Conservation (phyloP, 1,140 invertebrate genomes). For the Globodera rostochiensis region DNA sequence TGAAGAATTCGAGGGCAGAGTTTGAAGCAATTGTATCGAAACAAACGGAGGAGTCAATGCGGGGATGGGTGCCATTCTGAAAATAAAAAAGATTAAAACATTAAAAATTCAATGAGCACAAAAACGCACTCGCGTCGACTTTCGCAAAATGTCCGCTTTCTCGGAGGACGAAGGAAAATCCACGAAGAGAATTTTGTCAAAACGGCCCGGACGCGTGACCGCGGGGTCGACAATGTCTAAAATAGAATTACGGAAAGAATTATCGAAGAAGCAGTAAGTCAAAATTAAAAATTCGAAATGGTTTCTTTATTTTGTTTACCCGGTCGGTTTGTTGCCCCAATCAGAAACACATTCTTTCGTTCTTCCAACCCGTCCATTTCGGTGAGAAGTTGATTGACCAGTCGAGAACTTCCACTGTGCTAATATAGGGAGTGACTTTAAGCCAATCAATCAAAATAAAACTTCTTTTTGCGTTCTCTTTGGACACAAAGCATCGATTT, state of each 20-base stretch:
- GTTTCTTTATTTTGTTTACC: slow-evolving; percentile 14
- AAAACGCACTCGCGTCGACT: slow-evolving; percentile 80
- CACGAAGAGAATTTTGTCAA: slow-evolving; percentile 91
- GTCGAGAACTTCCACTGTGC: slow-evolving; percentile 71
- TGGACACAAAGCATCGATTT: slow-evolving; percentile 94
- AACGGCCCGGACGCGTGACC: slow-evolving; percentile 85
- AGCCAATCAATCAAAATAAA: neutral
- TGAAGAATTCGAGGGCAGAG: slow-evolving; percentile 23
- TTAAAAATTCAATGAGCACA: neutral
- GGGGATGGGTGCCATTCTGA: slow-evolving; percentile 25
- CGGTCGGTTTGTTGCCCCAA: slow-evolving; percentile 93
- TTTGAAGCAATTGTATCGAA: slow-evolving; percentile 23
- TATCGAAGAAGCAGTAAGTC: neutral
- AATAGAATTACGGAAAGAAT: slow-evolving; percentile 28
- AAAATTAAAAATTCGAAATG: too few species aligned
- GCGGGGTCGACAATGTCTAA: slow-evolving; percentile 94
- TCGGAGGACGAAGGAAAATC: slow-evolving; percentile 81
- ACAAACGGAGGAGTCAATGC: slow-evolving; percentile 10
- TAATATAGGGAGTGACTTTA: slow-evolving; percentile 37
- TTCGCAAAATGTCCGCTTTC: slow-evolving; percentile 82
- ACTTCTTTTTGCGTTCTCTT: slow-evolving; percentile 78
- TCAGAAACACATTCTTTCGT: slow-evolving; percentile 83
- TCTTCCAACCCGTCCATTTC: slow-evolving; percentile 97
- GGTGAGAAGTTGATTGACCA: slow-evolving; percentile 94
- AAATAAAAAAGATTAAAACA: neutral